Evolutionary conservation across 1,140 invertebrate genomes (phyloP).

Genomic region (Coptotermes formosanus): DNA sequence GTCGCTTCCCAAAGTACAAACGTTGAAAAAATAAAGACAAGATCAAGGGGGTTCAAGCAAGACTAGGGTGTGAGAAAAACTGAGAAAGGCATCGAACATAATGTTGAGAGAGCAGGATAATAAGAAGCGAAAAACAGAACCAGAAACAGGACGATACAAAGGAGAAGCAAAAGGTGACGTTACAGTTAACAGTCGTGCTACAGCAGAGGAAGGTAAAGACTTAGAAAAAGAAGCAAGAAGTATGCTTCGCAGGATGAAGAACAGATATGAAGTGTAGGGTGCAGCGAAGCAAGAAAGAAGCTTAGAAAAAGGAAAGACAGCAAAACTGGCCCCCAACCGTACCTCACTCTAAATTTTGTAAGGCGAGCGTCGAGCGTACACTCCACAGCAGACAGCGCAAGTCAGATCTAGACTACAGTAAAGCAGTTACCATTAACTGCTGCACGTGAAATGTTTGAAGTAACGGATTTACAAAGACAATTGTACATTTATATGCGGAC

Average conservation of each 20-base stretch:
- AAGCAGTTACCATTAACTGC: background rate
- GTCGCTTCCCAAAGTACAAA: background rate
- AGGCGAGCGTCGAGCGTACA: background rate
- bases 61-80: background rate
- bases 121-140: background rate
- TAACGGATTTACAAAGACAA: background rate
- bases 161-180: background rate
- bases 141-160: background rate
- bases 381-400: background rate
- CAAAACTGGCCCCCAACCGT: background rate
- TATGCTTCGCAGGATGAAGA: background rate
- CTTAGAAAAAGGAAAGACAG: slow-evolving; percentile 4
- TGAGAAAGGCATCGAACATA: background rate
- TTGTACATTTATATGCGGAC: too few relatives aligned
- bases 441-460: background rate
- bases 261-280: background rate
- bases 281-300: slow-evolving; percentile 2
- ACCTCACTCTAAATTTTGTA: background rate
- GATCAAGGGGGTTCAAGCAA: background rate
- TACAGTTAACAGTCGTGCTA: background rate
- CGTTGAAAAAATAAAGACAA: background rate
- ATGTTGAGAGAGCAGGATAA: background rate
- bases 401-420: background rate
- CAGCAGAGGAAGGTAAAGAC: background rate
- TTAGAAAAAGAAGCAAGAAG: background rate